These are phyloP conservation scores for Sebastes hubbsi DNA, from an alignment of 2,797 vertebrate genomes.

Conservation along the genomic window DNA sequence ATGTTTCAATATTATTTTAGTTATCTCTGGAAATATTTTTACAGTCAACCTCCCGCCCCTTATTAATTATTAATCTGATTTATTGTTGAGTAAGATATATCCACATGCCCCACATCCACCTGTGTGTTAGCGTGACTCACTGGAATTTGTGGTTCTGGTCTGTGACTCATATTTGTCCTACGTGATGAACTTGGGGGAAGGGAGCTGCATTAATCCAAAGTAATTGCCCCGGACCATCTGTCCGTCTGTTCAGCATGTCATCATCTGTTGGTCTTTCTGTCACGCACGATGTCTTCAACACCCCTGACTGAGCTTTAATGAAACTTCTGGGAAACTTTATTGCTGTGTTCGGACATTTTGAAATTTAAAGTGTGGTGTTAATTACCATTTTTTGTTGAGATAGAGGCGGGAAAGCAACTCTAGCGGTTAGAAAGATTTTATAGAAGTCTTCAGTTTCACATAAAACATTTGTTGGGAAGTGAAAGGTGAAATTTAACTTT, in stretches of 20 bases:
- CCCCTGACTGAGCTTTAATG: not conserved
- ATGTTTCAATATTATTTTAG: not conserved
- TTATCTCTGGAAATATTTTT: not conserved
- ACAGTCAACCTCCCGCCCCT: not conserved
- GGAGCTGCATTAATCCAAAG: constrained; percentile 31
- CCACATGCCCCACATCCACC: not conserved
- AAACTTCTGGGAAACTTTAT: constrained; percentile 2
- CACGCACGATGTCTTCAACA: not conserved
- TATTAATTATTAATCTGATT: not conserved
- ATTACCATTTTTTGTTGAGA: not conserved
- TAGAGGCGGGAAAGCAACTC: not conserved
- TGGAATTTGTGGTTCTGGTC: constrained; percentile 36
- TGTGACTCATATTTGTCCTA: constrained; percentile 20
- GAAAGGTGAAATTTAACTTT: constrained; percentile 35
- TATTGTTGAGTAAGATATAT: not conserved
- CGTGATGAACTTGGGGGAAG: constrained; percentile 13
- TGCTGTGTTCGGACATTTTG: not conserved
- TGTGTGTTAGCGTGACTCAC: not conserved
- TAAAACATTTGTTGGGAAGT: constrained; percentile 10
- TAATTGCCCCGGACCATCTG: constrained; percentile 40
- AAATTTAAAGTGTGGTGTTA: not conserved
- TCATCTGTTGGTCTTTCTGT: constrained; percentile 24
- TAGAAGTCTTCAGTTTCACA: constrained; percentile 19
- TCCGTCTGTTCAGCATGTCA: constrained; percentile 19
- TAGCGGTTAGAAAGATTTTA: not conserved